A percentile compares a stretch with the other conserved stretches of the same genome.
Evolutionary conservation across 2,113 vertebrate species (phyloP).

Genomic region (Tachycineta bicolor): DNA sequence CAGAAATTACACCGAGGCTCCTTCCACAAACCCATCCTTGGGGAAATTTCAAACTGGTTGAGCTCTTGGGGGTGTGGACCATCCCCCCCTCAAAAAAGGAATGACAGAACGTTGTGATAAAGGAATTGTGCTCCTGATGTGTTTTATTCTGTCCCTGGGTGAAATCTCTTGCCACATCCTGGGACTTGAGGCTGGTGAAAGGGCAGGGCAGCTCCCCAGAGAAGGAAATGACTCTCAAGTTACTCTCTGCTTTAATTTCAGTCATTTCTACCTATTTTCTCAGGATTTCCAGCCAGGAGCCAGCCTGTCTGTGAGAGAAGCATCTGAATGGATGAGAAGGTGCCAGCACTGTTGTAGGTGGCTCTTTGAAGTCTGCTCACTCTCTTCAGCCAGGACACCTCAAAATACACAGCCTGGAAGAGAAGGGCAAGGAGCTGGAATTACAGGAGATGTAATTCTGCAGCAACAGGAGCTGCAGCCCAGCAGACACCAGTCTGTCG

Average conservation of each 20-base stretch:
- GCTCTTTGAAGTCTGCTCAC: neutral
- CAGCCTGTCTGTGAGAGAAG: slow-evolving; percentile 22
- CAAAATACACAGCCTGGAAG: neutral
- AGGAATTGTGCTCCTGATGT: neutral
- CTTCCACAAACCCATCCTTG: neutral
- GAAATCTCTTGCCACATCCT: neutral
- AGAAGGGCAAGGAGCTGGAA: neutral
- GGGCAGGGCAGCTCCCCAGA: neutral
- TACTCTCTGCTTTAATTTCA: neutral
- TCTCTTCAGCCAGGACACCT: neutral
- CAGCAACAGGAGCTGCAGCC: neutral
- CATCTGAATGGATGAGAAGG: neutral
- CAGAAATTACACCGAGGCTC: rapidly evolving
- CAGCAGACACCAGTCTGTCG: rapidly evolving
- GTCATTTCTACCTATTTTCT: neutral
- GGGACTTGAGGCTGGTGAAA: neutral
- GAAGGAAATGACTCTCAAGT: neutral
- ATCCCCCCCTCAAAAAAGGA: too few relatives aligned
- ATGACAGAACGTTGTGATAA: neutral
- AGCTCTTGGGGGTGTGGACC: neutral
- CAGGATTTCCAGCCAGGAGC: slow-evolving; percentile 18
- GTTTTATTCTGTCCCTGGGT: neutral
- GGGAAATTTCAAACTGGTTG: neutral
- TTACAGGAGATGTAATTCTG: neutral
- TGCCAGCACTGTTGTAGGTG: slow-evolving; percentile 18